phyloP scores from a whole-genome alignment of 2,888 invertebrate genomes.

The Eupsilia transversa region DNA sequence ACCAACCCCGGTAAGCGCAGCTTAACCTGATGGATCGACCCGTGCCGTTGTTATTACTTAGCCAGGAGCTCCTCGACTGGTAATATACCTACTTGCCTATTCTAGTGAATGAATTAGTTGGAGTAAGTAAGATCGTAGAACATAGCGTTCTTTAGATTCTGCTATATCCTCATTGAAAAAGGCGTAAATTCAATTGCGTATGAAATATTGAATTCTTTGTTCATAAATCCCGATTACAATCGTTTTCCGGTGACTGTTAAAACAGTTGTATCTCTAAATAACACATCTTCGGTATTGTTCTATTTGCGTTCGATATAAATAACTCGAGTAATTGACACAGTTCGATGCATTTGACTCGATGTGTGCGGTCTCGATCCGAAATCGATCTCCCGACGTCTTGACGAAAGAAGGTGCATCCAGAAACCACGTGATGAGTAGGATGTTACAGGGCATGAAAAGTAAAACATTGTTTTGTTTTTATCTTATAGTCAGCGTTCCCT shows the following conservation, averaged over 20 bases:
- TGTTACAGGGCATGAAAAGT: neutral
- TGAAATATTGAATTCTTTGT: slow-evolving; percentile 13
- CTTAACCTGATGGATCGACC: too few species aligned
- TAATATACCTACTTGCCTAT: neutral
- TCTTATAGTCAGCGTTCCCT: neutral
- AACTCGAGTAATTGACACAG: slow-evolving; percentile 81
- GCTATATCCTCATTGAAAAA: neutral
- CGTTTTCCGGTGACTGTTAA: slow-evolving; percentile 45
- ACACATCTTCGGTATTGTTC: slow-evolving; percentile 65
- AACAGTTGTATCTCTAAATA: slow-evolving; percentile 56
- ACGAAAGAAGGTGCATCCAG: slow-evolving; percentile 38
- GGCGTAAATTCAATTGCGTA: neutral
- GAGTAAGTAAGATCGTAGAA: neutral
- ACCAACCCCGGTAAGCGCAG: too few species aligned
- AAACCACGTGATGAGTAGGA: slow-evolving; percentile 24
- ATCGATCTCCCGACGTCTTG: slow-evolving; percentile 51
- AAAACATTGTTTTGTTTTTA: slow-evolving; percentile 6
- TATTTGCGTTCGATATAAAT: slow-evolving; percentile 76
- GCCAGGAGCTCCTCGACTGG: too few species aligned
- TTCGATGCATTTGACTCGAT: slow-evolving; percentile 76
- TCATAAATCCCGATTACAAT: slow-evolving; percentile 19
- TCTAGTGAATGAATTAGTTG: neutral
- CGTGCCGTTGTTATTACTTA: too few species aligned
- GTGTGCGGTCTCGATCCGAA: slow-evolving; percentile 79
- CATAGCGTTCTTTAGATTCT: neutral